Conservation (phyloP, 2,113 vertebrate genomes). For the Tetrax tetrax region DNA sequence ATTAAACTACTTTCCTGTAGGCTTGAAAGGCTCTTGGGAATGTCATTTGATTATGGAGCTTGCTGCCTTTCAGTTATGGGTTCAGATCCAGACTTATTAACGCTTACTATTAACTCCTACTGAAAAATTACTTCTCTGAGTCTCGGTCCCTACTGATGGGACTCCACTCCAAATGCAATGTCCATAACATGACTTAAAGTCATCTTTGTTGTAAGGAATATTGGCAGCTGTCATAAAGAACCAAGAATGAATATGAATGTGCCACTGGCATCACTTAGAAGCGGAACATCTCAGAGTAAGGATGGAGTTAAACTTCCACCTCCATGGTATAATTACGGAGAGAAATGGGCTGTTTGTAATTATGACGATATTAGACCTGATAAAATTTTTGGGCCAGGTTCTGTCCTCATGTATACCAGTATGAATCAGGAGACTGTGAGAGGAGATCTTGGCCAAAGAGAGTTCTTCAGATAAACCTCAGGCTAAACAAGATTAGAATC, state of each 20-base stretch:
- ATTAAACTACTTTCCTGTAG: not conserved
- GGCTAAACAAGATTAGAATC: slow-evolving; percentile 54
- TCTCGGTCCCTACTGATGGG: not conserved
- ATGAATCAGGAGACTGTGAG: slow-evolving; percentile 17
- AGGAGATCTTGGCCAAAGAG: slow-evolving; percentile 33
- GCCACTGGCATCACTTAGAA: not conserved
- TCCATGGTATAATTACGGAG: not conserved
- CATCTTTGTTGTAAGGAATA: not conserved
- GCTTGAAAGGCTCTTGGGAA: not conserved
- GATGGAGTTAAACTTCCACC: slow-evolving; percentile 16
- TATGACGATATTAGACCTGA: slow-evolving; percentile 49
- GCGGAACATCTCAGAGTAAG: not conserved
- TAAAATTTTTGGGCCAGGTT: slow-evolving; percentile 39
- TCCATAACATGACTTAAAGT: not conserved
- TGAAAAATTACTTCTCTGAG: not conserved
- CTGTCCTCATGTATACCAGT: not conserved
- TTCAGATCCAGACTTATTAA: not conserved
- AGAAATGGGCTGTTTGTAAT: slow-evolving; percentile 29
- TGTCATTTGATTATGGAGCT: not conserved
- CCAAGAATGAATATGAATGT: not conserved
- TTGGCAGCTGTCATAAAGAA: not conserved
- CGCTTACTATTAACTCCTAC: not conserved
- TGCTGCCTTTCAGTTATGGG: not conserved
- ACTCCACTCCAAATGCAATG: not conserved
- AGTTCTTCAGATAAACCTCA: slow-evolving; percentile 44